Percentiles rank a stretch among this genome's conserved stretches.
Conservation (phyloP, 2,797 vertebrate genomes). For the Percopsis omiscomaycus region DNA sequence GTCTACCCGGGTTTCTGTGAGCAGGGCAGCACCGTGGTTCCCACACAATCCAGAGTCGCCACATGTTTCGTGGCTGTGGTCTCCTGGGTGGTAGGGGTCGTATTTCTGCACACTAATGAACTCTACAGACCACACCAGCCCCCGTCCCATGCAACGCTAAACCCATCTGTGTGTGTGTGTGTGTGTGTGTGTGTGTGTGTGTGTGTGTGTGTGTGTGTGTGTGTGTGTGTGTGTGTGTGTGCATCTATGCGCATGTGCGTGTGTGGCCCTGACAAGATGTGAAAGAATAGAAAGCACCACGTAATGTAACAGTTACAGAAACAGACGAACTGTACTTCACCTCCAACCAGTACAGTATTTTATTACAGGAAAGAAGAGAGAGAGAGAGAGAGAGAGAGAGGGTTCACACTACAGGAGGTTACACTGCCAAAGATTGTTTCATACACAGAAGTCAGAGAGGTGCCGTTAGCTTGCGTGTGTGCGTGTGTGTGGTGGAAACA, state of each 20-base stretch:
- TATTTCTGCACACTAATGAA: conserved; percentile 64
- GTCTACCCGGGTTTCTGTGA: background rate
- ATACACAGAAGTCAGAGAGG: too few relatives aligned
- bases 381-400: background rate
- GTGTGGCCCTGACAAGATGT: background rate
- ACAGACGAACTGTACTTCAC: background rate
- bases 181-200: conserved; percentile 11
- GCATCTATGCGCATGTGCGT: background rate
- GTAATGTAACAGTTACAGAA: background rate
- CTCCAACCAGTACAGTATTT: background rate
- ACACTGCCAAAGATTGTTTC: background rate
- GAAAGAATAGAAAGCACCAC: background rate
- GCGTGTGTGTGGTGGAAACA: too few relatives aligned
- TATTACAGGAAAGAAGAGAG: background rate
- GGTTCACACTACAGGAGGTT: background rate
- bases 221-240: background rate
- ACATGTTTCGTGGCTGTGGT: conserved; percentile 29
- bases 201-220: conserved; percentile 1
- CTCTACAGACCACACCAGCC: conserved; percentile 61
- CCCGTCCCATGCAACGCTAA: conserved; percentile 53
- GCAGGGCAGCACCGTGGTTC: background rate
- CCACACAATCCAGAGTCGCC: conserved; percentile 2
- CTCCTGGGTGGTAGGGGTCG: conserved; percentile 44
- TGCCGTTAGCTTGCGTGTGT: too few relatives aligned
- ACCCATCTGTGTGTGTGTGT: conserved; percentile 36